Percentiles rank a stretch among this genome's conserved stretches.
Evolutionary conservation across 2,113 vertebrate genomes (phyloP).

Genomic region (Lepisosteus oculatus): DNA sequence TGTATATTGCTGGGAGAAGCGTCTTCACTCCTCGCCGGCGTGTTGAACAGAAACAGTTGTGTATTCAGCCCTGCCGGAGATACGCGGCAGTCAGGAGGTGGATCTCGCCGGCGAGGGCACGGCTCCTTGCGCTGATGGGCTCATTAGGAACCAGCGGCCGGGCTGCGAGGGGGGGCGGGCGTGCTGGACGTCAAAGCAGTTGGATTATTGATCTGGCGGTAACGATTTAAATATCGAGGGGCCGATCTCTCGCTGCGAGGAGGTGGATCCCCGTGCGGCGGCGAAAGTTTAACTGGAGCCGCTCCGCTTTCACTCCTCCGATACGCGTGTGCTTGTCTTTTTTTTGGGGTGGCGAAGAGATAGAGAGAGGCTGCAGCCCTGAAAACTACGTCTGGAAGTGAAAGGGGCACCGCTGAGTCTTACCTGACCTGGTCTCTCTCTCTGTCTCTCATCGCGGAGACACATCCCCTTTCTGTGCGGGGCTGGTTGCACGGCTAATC

Average conservation of each 20-base stretch:
- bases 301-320: constrained; percentile 39
- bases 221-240: constrained; percentile 41
- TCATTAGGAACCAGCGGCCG: constrained; percentile 10
- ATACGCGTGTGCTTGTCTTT: background rate
- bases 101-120: constrained; percentile 17
- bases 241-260: constrained; percentile 34
- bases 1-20: no score
- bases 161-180: background rate
- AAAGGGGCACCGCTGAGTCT: constrained; percentile 4
- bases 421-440: background rate
- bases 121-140: constrained; percentile 15
- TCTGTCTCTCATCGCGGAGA: background rate
- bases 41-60: constrained; percentile 9
- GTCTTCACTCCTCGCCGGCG: no score
- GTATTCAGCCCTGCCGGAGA: constrained; percentile 35
- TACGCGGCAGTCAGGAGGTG: constrained; percentile 27
- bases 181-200: constrained; percentile 22
- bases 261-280: constrained; percentile 39
- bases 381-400: constrained; percentile 1
- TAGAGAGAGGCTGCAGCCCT: background rate
- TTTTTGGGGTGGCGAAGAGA: background rate
- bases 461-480: background rate
- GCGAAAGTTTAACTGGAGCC: constrained; percentile 49
- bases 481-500: background rate
- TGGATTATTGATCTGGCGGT: constrained; percentile 32